Evolutionary conservation across 2,113 vertebrate species (phyloP).

Genomic region (Garra rufa): DNA sequence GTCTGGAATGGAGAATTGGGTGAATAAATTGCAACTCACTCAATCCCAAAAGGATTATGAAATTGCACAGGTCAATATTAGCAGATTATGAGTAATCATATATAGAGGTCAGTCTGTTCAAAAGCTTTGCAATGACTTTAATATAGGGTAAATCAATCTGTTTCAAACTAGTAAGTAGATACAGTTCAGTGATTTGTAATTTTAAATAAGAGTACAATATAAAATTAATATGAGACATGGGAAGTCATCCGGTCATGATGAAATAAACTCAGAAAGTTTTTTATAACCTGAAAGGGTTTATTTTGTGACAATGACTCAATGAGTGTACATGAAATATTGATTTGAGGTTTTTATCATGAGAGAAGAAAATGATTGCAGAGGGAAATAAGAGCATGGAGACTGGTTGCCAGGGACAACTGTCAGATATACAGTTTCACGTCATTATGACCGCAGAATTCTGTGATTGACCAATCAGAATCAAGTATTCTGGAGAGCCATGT

Average conservation of each 20-base stretch:
- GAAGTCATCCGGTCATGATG: background rate
- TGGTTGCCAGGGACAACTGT: background rate
- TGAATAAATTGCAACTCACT: conserved; percentile 26
- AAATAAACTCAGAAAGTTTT: background rate
- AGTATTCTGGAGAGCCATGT: background rate
- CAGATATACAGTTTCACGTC: background rate
- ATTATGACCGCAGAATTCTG: background rate
- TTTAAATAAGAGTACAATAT: background rate
- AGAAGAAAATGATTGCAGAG: background rate
- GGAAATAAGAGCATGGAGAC: background rate
- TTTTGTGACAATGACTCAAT: background rate
- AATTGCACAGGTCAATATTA: conserved; percentile 48
- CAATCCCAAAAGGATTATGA: conserved; percentile 39
- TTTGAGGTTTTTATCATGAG: background rate
- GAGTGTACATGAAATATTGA: conserved; percentile 1
- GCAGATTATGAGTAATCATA: conserved; percentile 25
- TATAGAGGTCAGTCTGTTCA: conserved; percentile 14
- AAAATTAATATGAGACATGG: background rate
- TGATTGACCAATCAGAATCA: background rate
- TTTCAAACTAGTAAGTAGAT: background rate
- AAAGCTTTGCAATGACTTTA: background rate
- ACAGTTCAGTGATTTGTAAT: conserved; percentile 1
- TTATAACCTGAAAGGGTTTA: background rate
- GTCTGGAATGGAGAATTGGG: conserved; percentile 19
- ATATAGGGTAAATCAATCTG: conserved; percentile 1